Conservation (phyloP, 1,140 invertebrate species). For the Antheraea pernyi region DNA sequence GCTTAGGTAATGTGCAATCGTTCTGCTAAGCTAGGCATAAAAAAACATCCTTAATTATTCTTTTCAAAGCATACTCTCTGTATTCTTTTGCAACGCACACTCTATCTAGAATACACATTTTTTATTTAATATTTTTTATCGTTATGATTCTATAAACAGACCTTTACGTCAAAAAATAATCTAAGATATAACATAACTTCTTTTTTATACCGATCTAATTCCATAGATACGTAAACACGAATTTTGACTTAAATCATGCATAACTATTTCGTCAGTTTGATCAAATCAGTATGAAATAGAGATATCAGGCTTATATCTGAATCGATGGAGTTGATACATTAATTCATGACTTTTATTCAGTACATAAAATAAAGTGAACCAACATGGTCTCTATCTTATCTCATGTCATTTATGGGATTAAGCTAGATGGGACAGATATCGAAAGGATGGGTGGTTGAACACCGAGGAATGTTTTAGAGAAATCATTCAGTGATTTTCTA, state of each 20-base stretch:
- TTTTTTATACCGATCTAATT: no score
- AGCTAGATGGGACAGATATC: conserved; percentile 68
- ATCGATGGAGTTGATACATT: conserved; percentile 20
- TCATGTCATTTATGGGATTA: conserved; percentile 76
- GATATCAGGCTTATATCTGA: conserved; percentile 23
- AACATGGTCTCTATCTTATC: conserved; percentile 54
- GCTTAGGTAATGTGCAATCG: no score
- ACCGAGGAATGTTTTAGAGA: conserved; percentile 66
- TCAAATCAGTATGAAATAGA: conserved; percentile 25
- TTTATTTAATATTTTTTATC: no score
- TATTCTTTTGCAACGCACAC: no score
- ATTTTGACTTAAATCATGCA: neutral
- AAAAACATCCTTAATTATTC: no score
- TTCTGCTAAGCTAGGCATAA: no score
- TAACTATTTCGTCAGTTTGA: conserved; percentile 3
- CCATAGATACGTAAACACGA: neutral
- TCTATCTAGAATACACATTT: no score
- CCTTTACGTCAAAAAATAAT: no score
- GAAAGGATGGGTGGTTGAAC: conserved; percentile 52
- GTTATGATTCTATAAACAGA: no score
- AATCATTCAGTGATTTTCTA: conserved; percentile 69
- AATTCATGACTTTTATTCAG: conserved; percentile 31
- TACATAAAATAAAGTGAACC: conserved; percentile 26
- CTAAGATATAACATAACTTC: no score
- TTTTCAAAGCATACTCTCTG: no score